Evolutionary conservation across 1,140 invertebrate species (phyloP).

Genomic region (Acromyrmex charruanus): DNA sequence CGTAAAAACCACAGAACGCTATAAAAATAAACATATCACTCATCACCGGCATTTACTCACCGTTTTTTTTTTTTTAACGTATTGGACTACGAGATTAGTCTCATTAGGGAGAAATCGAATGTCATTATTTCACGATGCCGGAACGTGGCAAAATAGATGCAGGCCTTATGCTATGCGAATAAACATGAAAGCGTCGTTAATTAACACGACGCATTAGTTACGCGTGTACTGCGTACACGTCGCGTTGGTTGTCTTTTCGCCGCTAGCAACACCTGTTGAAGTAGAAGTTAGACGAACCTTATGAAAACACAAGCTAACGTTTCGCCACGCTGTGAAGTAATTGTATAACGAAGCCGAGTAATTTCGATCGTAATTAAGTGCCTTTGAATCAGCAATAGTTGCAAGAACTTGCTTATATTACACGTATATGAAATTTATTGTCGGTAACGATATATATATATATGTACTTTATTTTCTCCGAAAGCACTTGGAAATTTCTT

Average conservation of each 20-base stretch:
- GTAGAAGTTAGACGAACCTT: slow-evolving; percentile 57
- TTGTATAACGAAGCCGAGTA: slow-evolving; percentile 59
- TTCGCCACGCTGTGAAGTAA: slow-evolving; percentile 49
- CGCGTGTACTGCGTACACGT: background rate
- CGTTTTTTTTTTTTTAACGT: slow-evolving; percentile 1
- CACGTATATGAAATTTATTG: background rate
- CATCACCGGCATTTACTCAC: slow-evolving; percentile 23
- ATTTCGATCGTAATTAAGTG: slow-evolving; percentile 66
- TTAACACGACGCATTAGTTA: slow-evolving; percentile 40
- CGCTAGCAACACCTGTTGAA: slow-evolving; percentile 68
- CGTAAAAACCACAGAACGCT: slow-evolving; percentile 21
- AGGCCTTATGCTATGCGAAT: slow-evolving; percentile 31
- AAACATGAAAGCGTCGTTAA: slow-evolving; percentile 63
- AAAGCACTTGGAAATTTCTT: slow-evolving; percentile 4
- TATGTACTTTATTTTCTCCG: background rate
- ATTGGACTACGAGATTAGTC: slow-evolving; percentile 6
- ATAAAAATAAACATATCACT: slow-evolving; percentile 24
- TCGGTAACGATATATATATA: background rate
- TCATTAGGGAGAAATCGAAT: slow-evolving; percentile 50
- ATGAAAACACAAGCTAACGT: slow-evolving; percentile 36
- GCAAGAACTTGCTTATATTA: slow-evolving; percentile 10
- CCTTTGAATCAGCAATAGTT: slow-evolving; percentile 52
- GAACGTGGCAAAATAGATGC: background rate
- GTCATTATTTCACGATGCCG: slow-evolving; percentile 22
- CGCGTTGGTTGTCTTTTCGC: slow-evolving; percentile 44